Evolutionary conservation across 2,113 vertebrate genomes (phyloP).

Genomic region (Tamias sibiricus): DNA sequence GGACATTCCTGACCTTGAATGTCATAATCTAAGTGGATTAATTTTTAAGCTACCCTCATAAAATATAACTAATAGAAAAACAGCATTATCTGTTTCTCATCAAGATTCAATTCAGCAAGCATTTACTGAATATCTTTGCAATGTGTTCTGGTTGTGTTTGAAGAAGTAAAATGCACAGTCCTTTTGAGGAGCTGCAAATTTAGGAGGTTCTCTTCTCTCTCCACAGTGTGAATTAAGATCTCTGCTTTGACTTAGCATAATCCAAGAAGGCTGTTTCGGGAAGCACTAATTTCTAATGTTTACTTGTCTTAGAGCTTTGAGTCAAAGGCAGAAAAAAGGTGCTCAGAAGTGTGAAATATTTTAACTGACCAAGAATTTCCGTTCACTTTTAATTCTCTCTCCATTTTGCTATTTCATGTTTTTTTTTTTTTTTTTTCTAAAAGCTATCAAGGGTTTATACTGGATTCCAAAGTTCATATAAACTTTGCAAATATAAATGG

Average conservation of each 20-base stretch:
- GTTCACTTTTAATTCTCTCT: constrained; percentile 52
- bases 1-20: constrained; percentile 59
- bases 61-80: constrained; percentile 6
- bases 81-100: constrained; percentile 45
- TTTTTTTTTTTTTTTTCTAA: neutral
- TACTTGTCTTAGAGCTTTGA: constrained; percentile 2
- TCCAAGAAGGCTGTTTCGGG: neutral
- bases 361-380: constrained; percentile 50
- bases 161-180: neutral
- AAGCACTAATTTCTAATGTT: constrained; percentile 54
- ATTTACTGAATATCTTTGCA: neutral
- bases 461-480: constrained; percentile 43
- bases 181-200: neutral
- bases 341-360: constrained; percentile 11
- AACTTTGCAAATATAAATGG: neutral
- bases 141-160: neutral
- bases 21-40: constrained; percentile 45
- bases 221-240: neutral
- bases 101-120: constrained; percentile 1
- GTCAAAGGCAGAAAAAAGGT: constrained; percentile 33
- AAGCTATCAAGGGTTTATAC: constrained; percentile 32
- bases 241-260: neutral
- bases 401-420: constrained; percentile 28
- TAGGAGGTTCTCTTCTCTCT: neutral
- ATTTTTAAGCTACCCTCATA: constrained; percentile 44